These are phyloP conservation scores for Chrysolina americana DNA, from an alignment of 2,888 invertebrate species.

Conservation along the genomic window DNA sequence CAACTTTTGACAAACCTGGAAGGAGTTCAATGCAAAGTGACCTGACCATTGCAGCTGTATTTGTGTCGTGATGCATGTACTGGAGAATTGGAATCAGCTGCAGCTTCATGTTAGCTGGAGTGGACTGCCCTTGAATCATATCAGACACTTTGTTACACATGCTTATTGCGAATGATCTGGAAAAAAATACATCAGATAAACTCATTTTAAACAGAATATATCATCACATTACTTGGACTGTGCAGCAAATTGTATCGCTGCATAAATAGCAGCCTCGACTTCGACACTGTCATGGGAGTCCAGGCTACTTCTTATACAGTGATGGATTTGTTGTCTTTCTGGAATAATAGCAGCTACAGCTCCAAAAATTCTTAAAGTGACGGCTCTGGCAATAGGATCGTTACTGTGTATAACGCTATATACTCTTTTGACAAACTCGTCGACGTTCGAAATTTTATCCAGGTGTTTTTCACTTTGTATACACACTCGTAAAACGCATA, in stretches of 20 bases:
- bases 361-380: constrained; percentile 90
- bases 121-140: constrained; percentile 94
- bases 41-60: constrained; percentile 78
- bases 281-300: constrained; percentile 97
- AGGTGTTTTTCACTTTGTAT: constrained; percentile 97
- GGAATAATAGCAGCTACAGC: constrained; percentile 94
- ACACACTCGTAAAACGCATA: constrained; percentile 93
- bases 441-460: constrained; percentile 95
- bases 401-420: constrained; percentile 97
- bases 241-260: constrained; percentile 94
- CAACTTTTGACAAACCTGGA: constrained; percentile 68
- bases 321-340: constrained; percentile 95
- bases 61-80: constrained; percentile 89
- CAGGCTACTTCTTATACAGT: constrained; percentile 90
- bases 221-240: constrained; percentile 84
- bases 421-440: constrained; percentile 91
- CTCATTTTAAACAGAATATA: background rate
- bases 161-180: constrained; percentile 92
- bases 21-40: constrained; percentile 81
- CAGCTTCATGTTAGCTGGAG: constrained; percentile 92
- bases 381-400: constrained; percentile 94
- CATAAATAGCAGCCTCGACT: constrained; percentile 96
- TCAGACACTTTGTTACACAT: constrained; percentile 96
- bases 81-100: constrained; percentile 91
- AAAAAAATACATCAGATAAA: constrained; percentile 53